phyloP scores from a whole-genome alignment of 1,140 invertebrate species.

The Dufourea novaeangliae region DNA sequence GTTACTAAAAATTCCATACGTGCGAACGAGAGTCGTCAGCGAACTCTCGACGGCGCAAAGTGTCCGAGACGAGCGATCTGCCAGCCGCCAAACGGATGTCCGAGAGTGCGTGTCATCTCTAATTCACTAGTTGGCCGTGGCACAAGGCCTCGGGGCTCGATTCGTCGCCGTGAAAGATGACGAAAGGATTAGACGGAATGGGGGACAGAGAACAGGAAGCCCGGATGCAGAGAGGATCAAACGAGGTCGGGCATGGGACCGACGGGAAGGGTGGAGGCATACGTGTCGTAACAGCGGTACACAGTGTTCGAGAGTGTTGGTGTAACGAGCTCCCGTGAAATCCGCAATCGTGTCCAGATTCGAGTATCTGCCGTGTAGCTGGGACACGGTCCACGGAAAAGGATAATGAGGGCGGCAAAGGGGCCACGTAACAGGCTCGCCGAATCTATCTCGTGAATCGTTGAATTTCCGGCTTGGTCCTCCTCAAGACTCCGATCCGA shows the following conservation, averaged over 20 bases:
- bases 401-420: conserved; percentile 15
- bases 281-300: not conserved
- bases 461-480: conserved; percentile 3
- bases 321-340: conserved; percentile 58
- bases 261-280: conserved; percentile 22
- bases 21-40: not conserved
- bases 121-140: conserved; percentile 8
- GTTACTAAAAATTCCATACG: not conserved
- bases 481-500: conserved; percentile 7
- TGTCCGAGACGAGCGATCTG: conserved; percentile 1
- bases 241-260: conserved; percentile 21
- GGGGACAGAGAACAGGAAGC: conserved; percentile 4
- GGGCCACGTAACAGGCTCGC: not conserved
- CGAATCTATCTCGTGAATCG: conserved; percentile 1
- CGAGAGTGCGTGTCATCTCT: not conserved
- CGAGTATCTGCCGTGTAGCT: conserved; percentile 51
- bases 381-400: conserved; percentile 43
- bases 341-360: conserved; percentile 57
- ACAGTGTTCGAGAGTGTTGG: not conserved
- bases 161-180: conserved; percentile 3
- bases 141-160: not conserved
- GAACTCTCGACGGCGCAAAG: not conserved
- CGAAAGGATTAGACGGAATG: not conserved
- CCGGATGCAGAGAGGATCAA: conserved; percentile 14
- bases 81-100: conserved; percentile 4